Evolutionary conservation across 2,888 invertebrate species (phyloP).

Genomic region (Conchocele bisecta): DNA sequence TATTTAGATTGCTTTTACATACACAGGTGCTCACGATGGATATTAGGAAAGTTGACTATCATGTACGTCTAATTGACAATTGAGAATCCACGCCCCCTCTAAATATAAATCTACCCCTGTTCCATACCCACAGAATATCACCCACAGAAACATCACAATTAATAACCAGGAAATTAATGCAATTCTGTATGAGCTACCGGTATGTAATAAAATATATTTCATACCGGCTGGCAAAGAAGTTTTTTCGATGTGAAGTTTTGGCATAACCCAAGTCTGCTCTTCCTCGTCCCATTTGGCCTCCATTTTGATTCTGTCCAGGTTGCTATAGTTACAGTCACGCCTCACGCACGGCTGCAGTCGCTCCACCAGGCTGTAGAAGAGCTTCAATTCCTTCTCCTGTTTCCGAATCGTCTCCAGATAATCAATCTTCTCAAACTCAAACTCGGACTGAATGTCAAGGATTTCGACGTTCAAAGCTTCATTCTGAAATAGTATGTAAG

Average conservation of each 20-base stretch:
- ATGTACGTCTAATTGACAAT: no score
- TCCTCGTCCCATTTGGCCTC: conserved; percentile 89
- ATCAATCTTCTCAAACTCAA: conserved; percentile 91
- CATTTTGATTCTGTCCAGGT: conserved; percentile 88
- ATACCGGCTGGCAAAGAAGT: conserved; percentile 87
- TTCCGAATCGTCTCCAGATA: conserved; percentile 91
- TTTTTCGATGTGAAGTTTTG: conserved; percentile 87
- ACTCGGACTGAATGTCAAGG: conserved; percentile 90
- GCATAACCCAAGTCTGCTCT: conserved; percentile 88
- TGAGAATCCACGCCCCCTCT: no score
- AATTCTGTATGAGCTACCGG: neutral
- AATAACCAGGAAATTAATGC: no score
- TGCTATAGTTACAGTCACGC: conserved; percentile 90
- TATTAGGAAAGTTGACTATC: no score
- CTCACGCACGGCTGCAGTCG: conserved; percentile 87
- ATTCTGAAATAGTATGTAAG: conserved; percentile 83
- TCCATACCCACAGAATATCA: no score
- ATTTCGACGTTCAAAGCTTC: conserved; percentile 89
- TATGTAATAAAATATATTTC: neutral
- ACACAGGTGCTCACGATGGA: no score
- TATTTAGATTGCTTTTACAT: no score
- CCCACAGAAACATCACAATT: no score
- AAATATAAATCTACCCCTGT: no score
- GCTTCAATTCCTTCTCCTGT: conserved; percentile 88
- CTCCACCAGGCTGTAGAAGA: conserved; percentile 84